A percentile compares a stretch with the other conserved stretches of the same genome.
Evolutionary conservation across 2,797 vertebrate species (phyloP).

Genomic region (Pelochelys cantorii): DNA sequence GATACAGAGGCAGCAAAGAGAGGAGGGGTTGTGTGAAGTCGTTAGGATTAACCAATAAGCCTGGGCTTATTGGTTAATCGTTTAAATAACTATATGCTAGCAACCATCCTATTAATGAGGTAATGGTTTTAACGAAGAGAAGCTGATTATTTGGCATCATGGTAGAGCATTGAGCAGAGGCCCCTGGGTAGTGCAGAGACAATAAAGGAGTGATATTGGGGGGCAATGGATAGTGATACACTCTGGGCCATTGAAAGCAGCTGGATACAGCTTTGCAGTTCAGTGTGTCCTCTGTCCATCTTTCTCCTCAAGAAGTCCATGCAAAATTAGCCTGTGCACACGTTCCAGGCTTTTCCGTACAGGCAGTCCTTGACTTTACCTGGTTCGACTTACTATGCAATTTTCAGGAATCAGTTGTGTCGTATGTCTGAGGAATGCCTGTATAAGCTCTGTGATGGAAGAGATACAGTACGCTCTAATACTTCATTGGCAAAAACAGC

Average conservation of each 20-base stretch:
- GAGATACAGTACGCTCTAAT: too few relatives aligned
- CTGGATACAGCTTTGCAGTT: not conserved
- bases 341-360: not conserved
- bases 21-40: too few relatives aligned
- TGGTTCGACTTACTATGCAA: too few relatives aligned
- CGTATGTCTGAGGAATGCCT: too few relatives aligned
- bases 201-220: not conserved
- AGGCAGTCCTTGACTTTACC: too few relatives aligned
- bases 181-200: not conserved
- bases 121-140: not conserved
- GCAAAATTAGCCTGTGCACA: not conserved
- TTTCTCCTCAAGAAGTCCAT: not conserved
- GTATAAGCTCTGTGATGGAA: fast-evolving
- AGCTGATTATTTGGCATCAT: not conserved
- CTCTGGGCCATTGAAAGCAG: not conserved
- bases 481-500: not conserved
- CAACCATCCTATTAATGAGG: not conserved
- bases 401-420: too few relatives aligned
- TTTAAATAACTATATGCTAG: too few relatives aligned
- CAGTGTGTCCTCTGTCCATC: not conserved
- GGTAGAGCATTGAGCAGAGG: not conserved
- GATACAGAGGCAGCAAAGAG: too few relatives aligned
- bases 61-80: too few relatives aligned
- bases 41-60: too few relatives aligned
- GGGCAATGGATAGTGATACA: not conserved